phyloP scores from a whole-genome alignment of 1,140 invertebrate species.

The Aphis gossypii region DNA sequence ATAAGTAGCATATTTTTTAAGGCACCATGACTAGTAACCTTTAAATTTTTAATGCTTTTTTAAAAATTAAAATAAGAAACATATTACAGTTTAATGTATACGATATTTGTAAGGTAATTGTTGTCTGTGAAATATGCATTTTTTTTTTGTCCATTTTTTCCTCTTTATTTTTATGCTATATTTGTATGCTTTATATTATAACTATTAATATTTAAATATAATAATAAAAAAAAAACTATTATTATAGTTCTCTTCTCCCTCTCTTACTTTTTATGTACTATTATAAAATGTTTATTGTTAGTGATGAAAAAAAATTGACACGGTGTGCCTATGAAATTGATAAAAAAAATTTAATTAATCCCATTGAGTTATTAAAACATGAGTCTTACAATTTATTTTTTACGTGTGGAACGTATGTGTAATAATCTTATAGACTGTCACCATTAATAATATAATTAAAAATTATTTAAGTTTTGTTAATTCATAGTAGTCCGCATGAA shows the following conservation, averaged over 20 bases:
- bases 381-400: not conserved
- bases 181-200: constrained; percentile 53
- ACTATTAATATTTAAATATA: constrained; percentile 24
- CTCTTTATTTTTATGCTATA: constrained; percentile 33
- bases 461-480: not conserved
- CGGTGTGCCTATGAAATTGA: not conserved
- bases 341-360: not conserved
- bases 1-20: constrained; percentile 51
- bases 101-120: constrained; percentile 57
- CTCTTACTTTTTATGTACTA: constrained; percentile 18
- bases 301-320: not conserved
- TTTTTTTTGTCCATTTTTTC: constrained; percentile 26
- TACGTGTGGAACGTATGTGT: not conserved
- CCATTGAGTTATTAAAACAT: not conserved
- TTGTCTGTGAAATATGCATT: constrained; percentile 42
- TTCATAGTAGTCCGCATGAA: not conserved
- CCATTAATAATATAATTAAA: not conserved
- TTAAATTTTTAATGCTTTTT: constrained; percentile 36
- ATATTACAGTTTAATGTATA: constrained; percentile 56
- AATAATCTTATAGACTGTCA: not conserved
- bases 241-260: constrained; percentile 10
- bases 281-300: constrained; percentile 2
- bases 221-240: constrained; percentile 27
- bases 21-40: constrained; percentile 50
- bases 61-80: constrained; percentile 36